Base-by-base conservation (phyloP, 30 jellyfish, hydroid and myxozoan species). In the Rhopilema esculentum region DNA sequence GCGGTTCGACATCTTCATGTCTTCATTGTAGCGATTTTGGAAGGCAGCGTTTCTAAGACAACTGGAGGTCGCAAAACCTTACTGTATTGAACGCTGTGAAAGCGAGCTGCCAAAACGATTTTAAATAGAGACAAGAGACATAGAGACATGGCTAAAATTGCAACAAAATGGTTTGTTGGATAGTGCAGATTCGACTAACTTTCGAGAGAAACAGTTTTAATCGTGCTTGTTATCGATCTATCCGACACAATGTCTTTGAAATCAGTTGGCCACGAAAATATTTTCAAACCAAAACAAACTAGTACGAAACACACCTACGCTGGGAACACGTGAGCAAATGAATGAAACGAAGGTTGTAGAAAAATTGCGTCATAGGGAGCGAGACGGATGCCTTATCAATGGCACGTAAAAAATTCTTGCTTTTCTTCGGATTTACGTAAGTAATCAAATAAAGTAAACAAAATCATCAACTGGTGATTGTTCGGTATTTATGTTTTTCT, bases 261-360 rank as follows among this genome's bases (percentile, higher is more conserved):
- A n/a, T n/a, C n/a, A n/a, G n/a, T n/a, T n/a, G n/a, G n/a, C n/a
- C n/a, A n/a, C n/a, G n/a, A n/a, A n/a, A n/a, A n/a, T 6, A 12
- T 40, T 40, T 2, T 12, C 6, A 40, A 22, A 66, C 30, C 52
- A 66, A 66, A 66, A 22, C 52, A 22, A 29, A 21, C 77, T 23
- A 21, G 32, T 32, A 29, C 63, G 72, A n/a, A 1, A 53, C 85
- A 74, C 85, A 74, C 85, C 85, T 26, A 77, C 87, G 62, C 76
- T 21, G 21, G 21, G 48, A 53, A 8, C 87, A 77, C 87, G 87
- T 53, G 76, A 77, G 33, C 69, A 16, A 77, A 77, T 77, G 87
- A 77, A 53, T 77, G 87, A 53, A 31, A 28, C 72, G 75, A 23
- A 22, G 19, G 31, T 28, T 77, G 40, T 1, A 64, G 85, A 40